These are phyloP conservation scores for Orchesella flavescens DNA, from an alignment of 2,888 invertebrate species.

Conservation along the genomic window DNA sequence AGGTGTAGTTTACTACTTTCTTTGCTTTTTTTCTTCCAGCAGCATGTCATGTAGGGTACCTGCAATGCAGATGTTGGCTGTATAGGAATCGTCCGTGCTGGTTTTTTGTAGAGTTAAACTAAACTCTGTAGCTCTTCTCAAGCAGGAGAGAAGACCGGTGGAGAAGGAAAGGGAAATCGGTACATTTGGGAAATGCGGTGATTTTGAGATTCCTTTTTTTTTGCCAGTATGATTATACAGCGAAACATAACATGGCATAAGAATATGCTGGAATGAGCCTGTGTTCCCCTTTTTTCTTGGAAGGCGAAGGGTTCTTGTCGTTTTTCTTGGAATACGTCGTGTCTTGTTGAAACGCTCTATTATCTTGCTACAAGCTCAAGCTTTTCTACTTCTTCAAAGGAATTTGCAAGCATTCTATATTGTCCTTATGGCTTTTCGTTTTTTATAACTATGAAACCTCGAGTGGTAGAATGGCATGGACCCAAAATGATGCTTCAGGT, in stretches of 20 bases:
- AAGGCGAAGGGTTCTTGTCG: slow-evolving; percentile 12
- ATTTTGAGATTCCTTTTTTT: slow-evolving; percentile 10
- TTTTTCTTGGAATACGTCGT: background rate
- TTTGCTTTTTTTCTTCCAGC: background rate
- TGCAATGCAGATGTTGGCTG: slow-evolving; percentile 48
- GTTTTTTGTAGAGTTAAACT: background rate
- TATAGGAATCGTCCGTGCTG: background rate
- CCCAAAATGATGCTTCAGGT: background rate
- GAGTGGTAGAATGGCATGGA: too few relatives aligned
- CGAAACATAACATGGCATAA: background rate
- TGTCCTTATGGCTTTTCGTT: background rate
- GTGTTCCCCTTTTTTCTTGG: slow-evolving; percentile 15
- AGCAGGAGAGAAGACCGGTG: background rate
- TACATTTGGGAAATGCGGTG: slow-evolving; percentile 10
- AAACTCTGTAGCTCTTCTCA: background rate
- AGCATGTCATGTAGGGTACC: slow-evolving; percentile 37
- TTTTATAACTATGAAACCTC: too few relatives aligned
- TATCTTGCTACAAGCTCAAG: background rate
- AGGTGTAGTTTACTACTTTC: too few relatives aligned
- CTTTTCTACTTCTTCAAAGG: background rate
- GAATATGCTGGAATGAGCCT: background rate
- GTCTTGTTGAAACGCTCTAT: slow-evolving; percentile 23
- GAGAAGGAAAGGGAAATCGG: slow-evolving; percentile 1
- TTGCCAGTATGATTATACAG: background rate
- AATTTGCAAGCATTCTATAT: background rate